Conservation (phyloP, 2,888 invertebrate species). For the Hemaris fuciformis region DNA sequence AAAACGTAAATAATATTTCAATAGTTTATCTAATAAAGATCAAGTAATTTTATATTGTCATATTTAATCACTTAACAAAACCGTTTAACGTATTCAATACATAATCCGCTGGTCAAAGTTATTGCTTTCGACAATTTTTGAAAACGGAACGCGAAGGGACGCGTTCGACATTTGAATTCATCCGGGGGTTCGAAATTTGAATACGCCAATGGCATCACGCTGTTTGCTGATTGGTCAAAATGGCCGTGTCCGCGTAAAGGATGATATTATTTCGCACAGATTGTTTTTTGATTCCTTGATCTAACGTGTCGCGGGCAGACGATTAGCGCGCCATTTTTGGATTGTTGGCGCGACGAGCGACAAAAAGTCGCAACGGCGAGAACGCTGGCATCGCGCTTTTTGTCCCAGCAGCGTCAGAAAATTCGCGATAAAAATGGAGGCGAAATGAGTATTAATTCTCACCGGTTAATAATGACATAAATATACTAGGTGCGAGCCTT, state of each 20-base stretch:
- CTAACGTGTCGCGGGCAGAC: slow-evolving; percentile 21
- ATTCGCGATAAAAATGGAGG: slow-evolving; percentile 70
- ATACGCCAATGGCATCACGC: slow-evolving; percentile 55
- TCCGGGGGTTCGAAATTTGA: slow-evolving; percentile 58
- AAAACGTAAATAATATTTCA: background rate
- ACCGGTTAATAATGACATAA: slow-evolving; percentile 81
- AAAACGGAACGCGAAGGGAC: slow-evolving; percentile 41
- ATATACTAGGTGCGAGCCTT: slow-evolving; percentile 65
- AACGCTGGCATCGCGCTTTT: slow-evolving; percentile 44
- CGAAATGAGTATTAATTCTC: slow-evolving; percentile 80
- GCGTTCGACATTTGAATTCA: slow-evolving; percentile 44
- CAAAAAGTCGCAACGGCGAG: slow-evolving; percentile 48
- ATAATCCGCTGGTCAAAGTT: slow-evolving; percentile 27
- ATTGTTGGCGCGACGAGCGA: slow-evolving; percentile 36
- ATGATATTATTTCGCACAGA: slow-evolving; percentile 30
- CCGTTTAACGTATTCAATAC: background rate
- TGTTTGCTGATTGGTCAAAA: slow-evolving; percentile 48
- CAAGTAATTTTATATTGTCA: background rate
- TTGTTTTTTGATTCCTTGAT: slow-evolving; percentile 11
- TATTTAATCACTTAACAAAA: too few species aligned
- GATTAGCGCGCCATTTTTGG: slow-evolving; percentile 61
- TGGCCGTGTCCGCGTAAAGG: slow-evolving; percentile 22
- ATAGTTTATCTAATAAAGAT: background rate
- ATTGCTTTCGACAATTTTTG: slow-evolving; percentile 30
- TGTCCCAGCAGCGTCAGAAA: slow-evolving; percentile 53